A percentile compares a stretch with the other conserved stretches of the same genome.
phyloP scores from a whole-genome alignment of 1,140 invertebrate species.

The Oryctes rhinoceros region DNA sequence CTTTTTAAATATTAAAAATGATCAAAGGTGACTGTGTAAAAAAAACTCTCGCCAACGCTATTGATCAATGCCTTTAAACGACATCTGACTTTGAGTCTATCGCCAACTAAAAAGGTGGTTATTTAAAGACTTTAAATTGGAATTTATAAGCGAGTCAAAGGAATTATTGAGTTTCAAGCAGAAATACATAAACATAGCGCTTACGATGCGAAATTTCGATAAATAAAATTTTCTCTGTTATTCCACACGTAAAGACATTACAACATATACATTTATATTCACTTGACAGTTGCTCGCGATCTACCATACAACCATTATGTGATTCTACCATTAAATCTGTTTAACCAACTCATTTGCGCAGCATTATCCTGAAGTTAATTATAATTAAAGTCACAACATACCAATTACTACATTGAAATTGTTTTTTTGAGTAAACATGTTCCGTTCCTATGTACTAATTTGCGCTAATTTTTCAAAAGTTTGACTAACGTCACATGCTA shows the following conservation, averaged over 20 bases:
- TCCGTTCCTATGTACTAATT: background rate
- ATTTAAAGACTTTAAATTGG: no score
- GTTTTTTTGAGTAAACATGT: slow-evolving; percentile 7
- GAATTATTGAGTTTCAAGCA: no score
- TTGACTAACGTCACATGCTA: background rate
- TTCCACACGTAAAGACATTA: background rate
- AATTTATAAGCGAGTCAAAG: no score
- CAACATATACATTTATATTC: background rate
- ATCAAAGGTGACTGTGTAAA: no score
- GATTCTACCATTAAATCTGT: background rate
- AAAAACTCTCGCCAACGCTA: no score
- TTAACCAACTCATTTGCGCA: background rate
- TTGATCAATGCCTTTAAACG: no score
- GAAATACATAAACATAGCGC: no score
- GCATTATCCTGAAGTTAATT: slow-evolving; percentile 5
- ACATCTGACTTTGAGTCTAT: no score
- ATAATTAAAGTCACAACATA: background rate
- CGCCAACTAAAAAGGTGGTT: no score
- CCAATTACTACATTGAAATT: slow-evolving; percentile 4
- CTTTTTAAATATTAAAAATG: no score
- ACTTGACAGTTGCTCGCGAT: background rate
- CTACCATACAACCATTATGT: background rate
- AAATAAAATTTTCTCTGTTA: background rate
- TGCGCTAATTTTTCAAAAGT: background rate
- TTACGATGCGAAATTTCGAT: no score